Base-by-base conservation (phyloP, 2,888 invertebrate species). In the Cephus spinipes region DNA sequence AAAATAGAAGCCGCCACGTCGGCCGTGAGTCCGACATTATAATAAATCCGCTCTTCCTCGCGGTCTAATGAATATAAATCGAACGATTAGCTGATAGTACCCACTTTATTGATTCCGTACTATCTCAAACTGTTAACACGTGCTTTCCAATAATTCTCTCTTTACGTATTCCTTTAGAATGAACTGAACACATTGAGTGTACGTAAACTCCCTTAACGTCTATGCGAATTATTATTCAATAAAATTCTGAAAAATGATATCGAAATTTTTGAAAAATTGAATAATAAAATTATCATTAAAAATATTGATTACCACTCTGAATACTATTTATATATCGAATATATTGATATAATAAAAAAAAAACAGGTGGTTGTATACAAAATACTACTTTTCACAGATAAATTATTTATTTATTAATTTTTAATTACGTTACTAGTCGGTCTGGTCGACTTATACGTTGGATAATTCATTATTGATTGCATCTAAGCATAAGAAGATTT, bases 11-110 rank as follows among this genome's bases (percentile, higher is more conserved):
- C 78, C 79, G 76, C 77, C 71, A 77, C 75, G 71, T n/a, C 69
- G 76, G 32, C 34, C 68, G 68, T 34, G 78, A 81, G 75, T 75
- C 79, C 77, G 80, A 81, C 80, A 83, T 85, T 82, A 82, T 86
- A 87, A 87, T 86, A 85, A 86, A 85, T 86, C 84, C 83, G 83
- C 83, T 82, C 83, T 85, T 86, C 82, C 83, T 82, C 69, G 78
- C 78, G 77, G 79, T 79, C 82, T 82, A 83, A 84, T 83, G 82
- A 85, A 83, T 82, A 79, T 77, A 75, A 83, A 82, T 77, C 76
- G 74, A 73, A 76, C 73, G 74, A 74, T 78, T 78, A 76, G 79
- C 82, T 79, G 82, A 82, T 81, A 81, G 55, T 55, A 55, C 23
- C 55, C 55, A 55, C 23, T 55, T 55, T 83, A 79, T 81, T 80